Evolutionary conservation across 2,113 vertebrate genomes (phyloP), one percentile per base, ranked within the genome.

Genomic region (Heloderma charlesbogerti): DNA sequence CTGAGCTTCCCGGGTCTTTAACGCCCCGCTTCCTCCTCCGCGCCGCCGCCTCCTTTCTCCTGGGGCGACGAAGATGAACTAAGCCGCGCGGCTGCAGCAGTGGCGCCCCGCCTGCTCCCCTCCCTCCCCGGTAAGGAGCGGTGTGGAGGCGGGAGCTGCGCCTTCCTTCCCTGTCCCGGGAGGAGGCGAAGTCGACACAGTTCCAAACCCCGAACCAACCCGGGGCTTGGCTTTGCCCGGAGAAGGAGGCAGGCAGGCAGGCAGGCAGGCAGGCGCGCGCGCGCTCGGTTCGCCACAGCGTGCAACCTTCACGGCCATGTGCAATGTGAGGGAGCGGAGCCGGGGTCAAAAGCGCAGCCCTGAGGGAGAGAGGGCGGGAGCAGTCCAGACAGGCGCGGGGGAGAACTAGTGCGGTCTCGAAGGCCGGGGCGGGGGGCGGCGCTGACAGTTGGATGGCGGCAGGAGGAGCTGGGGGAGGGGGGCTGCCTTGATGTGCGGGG

Each of bases 401-500:
- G 43, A 92, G 90, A 88, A 83, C 89, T 31, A 92, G 77, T 75
- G 71, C n/a, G 84, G 72, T 86, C 75, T 89, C 71, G 91, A 34
- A 81, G n/a, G 0, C 82, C 86, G 91, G 90, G 91, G 94, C 75
- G 60, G 71, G 87, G 75, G 69, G 80, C 2, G 85, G 88, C 69
- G 69, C 88, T 84, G 93, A 51, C 51, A 63, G 87, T 27, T 63
- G 77, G 48, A 9, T 18, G 29, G 37, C 77, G 10, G 77, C 75
- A 25, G 45, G 77, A 78, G 89, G 66, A 18, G 45, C 71, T 22
- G 86, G 72, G n/a, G 72, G 57, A 34, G 60, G 78, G 48, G 31
- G 43, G 67, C 51, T 22, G 51, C 57, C 22, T 63, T 15, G 43
- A 1, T 4, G 66, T 12, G 72, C 18, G 31, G 57, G 29, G 6